phyloP scores from a whole-genome alignment of 2,113 vertebrate species.

The Puffinus mauretanicus region DNA sequence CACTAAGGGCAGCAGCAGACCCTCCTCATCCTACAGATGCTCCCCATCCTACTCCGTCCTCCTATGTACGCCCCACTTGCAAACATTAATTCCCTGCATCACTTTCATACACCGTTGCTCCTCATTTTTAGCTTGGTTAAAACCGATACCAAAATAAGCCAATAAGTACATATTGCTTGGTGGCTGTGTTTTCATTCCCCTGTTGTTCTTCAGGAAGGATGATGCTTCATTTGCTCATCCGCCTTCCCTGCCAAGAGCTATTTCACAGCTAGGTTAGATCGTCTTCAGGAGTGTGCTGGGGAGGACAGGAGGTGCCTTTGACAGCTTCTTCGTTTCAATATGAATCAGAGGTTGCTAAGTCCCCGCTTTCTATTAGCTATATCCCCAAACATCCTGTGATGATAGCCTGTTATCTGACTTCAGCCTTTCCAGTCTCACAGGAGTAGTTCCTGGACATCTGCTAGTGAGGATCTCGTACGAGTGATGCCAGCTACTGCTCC shows the following conservation, averaged over 20 bases:
- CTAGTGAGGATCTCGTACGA: not conserved
- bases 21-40: not conserved
- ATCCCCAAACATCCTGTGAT: not conserved
- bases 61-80: not conserved
- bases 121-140: not conserved
- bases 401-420: not conserved
- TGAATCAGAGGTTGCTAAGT: not conserved
- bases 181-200: not conserved
- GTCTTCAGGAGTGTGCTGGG: not conserved
- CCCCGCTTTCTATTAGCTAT: not conserved
- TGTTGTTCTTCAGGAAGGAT: conserved; percentile 37
- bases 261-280: not conserved
- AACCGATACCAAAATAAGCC: not conserved
- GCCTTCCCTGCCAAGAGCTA: conserved; percentile 26
- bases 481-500: not conserved
- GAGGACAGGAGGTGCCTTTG: conserved; percentile 19
- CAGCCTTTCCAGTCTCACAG: not conserved
- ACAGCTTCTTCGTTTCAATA: not conserved
- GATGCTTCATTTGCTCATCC: conserved; percentile 26
- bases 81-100: not conserved
- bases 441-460: not conserved
- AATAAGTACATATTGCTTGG: not conserved
- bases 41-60: not conserved
- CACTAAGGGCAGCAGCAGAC: not conserved
- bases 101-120: not conserved